These are phyloP conservation scores for Siderastrea siderea DNA, from an alignment of 92 coral and sea anemone species.

Conservation along the genomic window DNA sequence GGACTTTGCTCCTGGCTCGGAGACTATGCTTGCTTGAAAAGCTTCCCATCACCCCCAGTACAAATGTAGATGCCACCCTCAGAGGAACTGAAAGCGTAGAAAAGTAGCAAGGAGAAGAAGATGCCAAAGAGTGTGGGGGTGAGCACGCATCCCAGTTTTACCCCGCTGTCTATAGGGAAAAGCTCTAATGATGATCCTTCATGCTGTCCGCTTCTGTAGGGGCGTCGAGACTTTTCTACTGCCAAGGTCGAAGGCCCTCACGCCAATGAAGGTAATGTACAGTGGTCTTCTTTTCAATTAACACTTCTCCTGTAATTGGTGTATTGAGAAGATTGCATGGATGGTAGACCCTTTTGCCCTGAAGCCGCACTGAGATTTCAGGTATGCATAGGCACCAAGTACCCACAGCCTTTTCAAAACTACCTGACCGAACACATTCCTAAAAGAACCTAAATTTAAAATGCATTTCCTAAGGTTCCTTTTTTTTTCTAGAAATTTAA, in stretches of 20 bases:
- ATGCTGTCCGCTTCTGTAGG: neutral
- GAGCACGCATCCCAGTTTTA: conserved; percentile 12
- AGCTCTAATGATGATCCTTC: neutral
- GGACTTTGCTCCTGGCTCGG: conserved; percentile 8
- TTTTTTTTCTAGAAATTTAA: no score
- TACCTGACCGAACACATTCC: neutral
- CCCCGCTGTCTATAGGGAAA: conserved; percentile 7
- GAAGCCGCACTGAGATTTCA: conserved; percentile 23
- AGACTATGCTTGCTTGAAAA: conserved; percentile 7
- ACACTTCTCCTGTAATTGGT: neutral
- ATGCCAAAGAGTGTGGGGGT: conserved; percentile 23
- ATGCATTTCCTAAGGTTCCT: no score
- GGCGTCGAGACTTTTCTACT: neutral
- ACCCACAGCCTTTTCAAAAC: neutral
- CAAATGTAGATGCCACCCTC: conserved; percentile 3
- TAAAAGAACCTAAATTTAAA: no score
- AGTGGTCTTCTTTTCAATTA: neutral
- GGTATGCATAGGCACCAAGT: neutral
- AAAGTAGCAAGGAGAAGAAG: conserved; percentile 7
- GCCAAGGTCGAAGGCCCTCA: conserved; percentile 3
- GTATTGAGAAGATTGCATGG: neutral
- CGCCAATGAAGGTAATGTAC: neutral
- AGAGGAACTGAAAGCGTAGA: neutral
- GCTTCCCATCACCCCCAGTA: neutral
- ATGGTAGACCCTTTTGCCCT: neutral